Percentiles rank a stretch among this genome's conserved stretches.
Evolutionary conservation across 2,888 invertebrate genomes (phyloP).

Genomic region (Pheosia tremula): DNA sequence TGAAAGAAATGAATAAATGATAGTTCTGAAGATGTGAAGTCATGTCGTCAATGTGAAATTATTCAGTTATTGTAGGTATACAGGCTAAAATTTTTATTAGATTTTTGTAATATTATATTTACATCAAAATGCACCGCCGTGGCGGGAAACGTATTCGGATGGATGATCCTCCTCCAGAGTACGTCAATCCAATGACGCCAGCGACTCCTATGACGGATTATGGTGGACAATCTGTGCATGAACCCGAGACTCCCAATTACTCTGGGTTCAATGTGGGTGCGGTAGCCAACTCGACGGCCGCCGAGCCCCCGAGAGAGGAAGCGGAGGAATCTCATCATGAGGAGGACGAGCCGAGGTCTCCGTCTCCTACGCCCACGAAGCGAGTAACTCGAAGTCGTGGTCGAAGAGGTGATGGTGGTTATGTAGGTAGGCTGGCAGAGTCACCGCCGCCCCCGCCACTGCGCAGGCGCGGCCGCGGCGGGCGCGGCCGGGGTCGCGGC

Average conservation of each 20-base stretch:
- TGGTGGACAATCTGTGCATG: constrained; percentile 79
- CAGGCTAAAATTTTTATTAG: background rate
- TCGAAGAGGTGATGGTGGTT: constrained; percentile 79
- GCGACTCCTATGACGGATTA: constrained; percentile 83
- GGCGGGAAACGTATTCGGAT: constrained; percentile 96
- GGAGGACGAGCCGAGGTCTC: constrained; percentile 78
- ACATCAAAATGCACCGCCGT: constrained; percentile 88
- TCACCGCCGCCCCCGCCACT: constrained; percentile 76
- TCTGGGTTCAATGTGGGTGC: constrained; percentile 67
- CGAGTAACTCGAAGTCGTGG: constrained; percentile 87
- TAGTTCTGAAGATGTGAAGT: no score
- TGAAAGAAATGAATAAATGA: no score
- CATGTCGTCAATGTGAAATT: no score
- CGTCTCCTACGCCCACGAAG: constrained; percentile 84
- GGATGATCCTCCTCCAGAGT: constrained; percentile 96
- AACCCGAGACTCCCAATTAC: constrained; percentile 80
- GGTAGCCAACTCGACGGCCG: constrained; percentile 62
- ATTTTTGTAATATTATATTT: constrained; percentile 14
- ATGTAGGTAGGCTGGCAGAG: constrained; percentile 78
- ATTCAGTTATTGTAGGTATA: no score
- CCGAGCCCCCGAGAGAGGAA: constrained; percentile 66
- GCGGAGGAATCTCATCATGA: constrained; percentile 62
- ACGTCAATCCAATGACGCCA: constrained; percentile 88
- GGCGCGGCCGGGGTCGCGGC: constrained; percentile 70
- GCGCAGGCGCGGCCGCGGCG: constrained; percentile 67